phyloP scores from a whole-genome alignment of 2,797 vertebrate genomes.

The Coilia nasus region DNA sequence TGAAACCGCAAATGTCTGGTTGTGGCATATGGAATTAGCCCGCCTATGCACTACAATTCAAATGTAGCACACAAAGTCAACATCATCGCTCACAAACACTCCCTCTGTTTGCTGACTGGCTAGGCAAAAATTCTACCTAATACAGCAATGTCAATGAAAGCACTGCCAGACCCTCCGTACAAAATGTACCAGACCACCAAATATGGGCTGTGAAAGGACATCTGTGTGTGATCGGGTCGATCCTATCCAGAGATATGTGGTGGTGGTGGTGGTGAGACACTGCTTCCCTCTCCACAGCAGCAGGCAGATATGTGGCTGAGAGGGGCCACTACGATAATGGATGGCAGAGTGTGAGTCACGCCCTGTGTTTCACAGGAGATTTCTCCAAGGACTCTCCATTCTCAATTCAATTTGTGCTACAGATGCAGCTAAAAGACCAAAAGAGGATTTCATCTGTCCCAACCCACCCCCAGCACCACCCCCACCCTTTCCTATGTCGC shows the following conservation, averaged over 20 bases:
- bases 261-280: background rate
- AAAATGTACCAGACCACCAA: too few species aligned
- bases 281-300: background rate
- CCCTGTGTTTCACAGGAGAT: conserved; percentile 57
- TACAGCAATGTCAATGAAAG: too few species aligned
- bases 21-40: too few species aligned
- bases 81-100: too few species aligned
- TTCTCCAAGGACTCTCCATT: conserved; percentile 56
- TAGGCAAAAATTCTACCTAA: too few species aligned
- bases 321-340: conserved; percentile 4
- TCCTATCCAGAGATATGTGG: background rate
- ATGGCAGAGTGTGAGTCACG: conserved; percentile 45
- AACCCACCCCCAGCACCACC: too few species aligned
- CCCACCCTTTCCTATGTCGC: background rate
- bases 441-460: background rate
- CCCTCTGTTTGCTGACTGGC: too few species aligned
- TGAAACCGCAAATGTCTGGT: too few species aligned
- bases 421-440: conserved; percentile 19
- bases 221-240: background rate
- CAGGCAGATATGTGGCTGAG: background rate
- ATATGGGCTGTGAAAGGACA: background rate
- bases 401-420: conserved; percentile 53
- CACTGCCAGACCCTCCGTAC: too few species aligned
- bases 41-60: too few species aligned
- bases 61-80: too few species aligned